A percentile compares a stretch with the other conserved stretches of the same genome.
Evolutionary conservation across 35 echinoderm and acorn worm genomes (phyloP).

Genomic region (Acanthaster planci): DNA sequence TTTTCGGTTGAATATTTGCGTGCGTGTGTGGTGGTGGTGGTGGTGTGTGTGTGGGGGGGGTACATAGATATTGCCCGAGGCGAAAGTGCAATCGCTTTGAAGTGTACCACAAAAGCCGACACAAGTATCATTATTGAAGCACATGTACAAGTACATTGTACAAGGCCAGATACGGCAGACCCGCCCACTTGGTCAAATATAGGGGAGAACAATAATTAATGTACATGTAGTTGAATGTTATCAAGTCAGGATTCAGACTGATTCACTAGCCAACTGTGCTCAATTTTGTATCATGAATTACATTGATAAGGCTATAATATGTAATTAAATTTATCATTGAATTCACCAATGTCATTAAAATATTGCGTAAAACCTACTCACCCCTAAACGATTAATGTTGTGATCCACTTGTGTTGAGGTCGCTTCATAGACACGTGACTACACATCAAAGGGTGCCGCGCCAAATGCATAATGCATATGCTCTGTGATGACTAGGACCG

Average conservation of each 20-base stretch:
- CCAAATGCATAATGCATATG: no score
- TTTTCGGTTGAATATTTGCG: no score
- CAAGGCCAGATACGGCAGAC: neutral
- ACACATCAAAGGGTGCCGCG: slow-evolving; percentile 17
- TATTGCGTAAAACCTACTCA: neutral
- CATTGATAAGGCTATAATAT: neutral
- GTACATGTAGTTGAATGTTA: no score
- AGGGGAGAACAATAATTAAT: neutral
- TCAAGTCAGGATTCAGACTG: neutral
- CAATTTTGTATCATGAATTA: neutral
- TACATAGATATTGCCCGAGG: neutral
- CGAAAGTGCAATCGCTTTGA: neutral
- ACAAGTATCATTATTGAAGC: neutral
- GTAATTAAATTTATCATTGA: neutral
- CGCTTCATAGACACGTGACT: neutral
- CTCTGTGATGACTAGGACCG: no score
- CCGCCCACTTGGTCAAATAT: neutral
- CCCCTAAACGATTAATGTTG: slow-evolving; percentile 16
- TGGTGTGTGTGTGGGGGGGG: neutral
- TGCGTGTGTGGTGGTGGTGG: neutral
- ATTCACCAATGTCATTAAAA: neutral
- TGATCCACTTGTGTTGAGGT: slow-evolving; percentile 19
- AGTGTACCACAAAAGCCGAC: slow-evolving; percentile 18
- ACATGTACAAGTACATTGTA: neutral
- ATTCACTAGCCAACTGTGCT: neutral